Conservation (phyloP, 2,888 invertebrate genomes). For the Eupithecia subfuscata region DNA sequence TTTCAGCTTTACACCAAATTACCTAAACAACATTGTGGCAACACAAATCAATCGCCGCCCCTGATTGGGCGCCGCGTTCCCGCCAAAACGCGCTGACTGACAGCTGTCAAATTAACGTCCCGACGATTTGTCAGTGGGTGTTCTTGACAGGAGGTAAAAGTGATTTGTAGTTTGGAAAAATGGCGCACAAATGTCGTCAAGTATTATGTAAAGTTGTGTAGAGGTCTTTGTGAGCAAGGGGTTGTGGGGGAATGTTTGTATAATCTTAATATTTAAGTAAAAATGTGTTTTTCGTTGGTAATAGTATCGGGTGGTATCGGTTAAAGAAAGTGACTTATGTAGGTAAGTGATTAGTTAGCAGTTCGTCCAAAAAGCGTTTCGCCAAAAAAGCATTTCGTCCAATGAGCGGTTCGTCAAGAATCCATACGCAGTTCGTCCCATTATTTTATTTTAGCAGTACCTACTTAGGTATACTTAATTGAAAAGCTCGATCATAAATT, state of each 20-base stretch:
- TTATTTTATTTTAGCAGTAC: too few species aligned
- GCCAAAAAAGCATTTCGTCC: too few species aligned
- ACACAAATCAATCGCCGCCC: constrained; percentile 68
- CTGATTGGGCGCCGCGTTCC: constrained; percentile 71
- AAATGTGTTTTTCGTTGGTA: neutral
- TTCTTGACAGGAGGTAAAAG: constrained; percentile 48
- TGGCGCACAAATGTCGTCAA: neutral
- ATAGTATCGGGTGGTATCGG: neutral
- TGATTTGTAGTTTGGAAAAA: constrained; percentile 30
- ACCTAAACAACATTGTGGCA: constrained; percentile 4
- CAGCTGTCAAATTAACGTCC: constrained; percentile 71
- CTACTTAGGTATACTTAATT: too few species aligned
- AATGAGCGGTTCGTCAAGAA: too few species aligned
- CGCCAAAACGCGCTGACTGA: constrained; percentile 70
- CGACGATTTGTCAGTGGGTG: constrained; percentile 69
- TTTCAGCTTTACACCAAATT: neutral
- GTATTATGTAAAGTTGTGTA: neutral
- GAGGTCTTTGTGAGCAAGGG: neutral
- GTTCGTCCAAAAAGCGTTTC: too few species aligned
- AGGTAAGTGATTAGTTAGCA: too few species aligned
- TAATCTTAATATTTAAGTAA: neutral
- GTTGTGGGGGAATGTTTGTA: neutral
- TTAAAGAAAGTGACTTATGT: too few species aligned
- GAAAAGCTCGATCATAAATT: too few species aligned
- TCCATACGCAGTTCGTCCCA: too few species aligned